Evolutionary conservation across 2,113 vertebrate genomes (phyloP).

Genomic region (Equus quagga): DNA sequence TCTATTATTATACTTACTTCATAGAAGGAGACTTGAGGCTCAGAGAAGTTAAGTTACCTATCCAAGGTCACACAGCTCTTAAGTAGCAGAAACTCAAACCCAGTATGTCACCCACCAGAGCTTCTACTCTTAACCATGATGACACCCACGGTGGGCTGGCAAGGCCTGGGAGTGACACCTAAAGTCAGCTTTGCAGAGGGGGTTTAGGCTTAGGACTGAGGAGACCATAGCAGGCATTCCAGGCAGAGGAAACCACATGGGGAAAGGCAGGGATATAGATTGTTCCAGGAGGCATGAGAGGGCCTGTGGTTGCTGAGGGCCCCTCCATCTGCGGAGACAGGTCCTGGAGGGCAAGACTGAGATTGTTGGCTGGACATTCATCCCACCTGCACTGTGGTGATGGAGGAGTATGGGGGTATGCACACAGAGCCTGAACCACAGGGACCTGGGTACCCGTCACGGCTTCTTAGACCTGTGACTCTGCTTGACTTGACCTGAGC

Average conservation of each 20-base stretch:
- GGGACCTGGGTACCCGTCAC: background rate
- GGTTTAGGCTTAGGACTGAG: background rate
- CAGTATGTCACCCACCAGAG: background rate
- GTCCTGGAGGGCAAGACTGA: background rate
- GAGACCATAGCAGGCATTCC: background rate
- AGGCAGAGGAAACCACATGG: background rate
- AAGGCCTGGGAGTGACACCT: background rate
- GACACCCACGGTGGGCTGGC: background rate
- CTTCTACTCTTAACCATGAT: background rate
- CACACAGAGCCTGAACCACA: background rate
- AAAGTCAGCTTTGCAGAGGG: background rate
- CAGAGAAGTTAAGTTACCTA: background rate
- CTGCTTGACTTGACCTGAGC: background rate
- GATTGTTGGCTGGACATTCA: background rate
- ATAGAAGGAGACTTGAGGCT: background rate
- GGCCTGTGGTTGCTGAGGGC: background rate
- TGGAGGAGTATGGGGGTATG: background rate
- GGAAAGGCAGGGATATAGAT: background rate
- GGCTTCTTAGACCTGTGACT: background rate
- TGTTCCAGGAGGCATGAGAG: background rate
- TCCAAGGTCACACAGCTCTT: background rate
- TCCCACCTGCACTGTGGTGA: background rate
- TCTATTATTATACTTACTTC: background rate
- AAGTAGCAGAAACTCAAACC: background rate
- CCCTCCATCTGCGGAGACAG: background rate